Percentiles rank a stretch among this genome's conserved stretches.
Conservation (phyloP, 2,797 vertebrate species). For the Rhinella marina region DNA sequence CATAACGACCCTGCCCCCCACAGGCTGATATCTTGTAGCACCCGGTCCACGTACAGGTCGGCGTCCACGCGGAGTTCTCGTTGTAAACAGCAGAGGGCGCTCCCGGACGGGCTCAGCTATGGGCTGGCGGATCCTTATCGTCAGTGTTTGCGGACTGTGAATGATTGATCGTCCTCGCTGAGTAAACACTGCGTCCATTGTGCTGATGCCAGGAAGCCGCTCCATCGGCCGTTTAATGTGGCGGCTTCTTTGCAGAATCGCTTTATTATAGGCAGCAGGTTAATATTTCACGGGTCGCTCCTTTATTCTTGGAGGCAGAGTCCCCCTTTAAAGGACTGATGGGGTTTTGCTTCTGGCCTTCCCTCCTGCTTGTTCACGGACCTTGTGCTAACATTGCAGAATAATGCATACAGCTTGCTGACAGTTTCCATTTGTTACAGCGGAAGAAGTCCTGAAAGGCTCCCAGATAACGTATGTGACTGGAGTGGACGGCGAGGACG, state of each 20-base stretch:
- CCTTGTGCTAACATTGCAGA: too few species aligned
- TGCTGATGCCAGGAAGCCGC: conserved; percentile 21
- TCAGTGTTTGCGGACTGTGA: conserved; percentile 60
- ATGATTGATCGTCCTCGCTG: conserved; percentile 66
- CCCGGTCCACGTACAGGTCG: too few species aligned
- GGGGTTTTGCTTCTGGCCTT: too few species aligned
- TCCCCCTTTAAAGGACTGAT: too few species aligned
- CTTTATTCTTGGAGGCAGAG: too few species aligned
- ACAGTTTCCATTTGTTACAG: conserved; percentile 70
- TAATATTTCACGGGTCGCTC: conserved; percentile 63
- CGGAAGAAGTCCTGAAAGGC: conserved; percentile 86
- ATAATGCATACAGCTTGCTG: too few species aligned
- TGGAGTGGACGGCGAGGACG: conserved; percentile 90
- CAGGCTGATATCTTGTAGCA: too few species aligned
- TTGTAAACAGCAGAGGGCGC: too few species aligned
- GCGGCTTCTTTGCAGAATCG: conserved; percentile 54
- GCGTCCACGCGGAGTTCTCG: too few species aligned
- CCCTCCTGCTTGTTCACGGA: too few species aligned
- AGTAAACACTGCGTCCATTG: conserved; percentile 67
- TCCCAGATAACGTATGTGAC: conserved; percentile 87
- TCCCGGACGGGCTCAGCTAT: too few species aligned
- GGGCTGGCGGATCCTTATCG: too few species aligned
- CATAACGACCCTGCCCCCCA: neutral
- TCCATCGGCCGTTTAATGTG: conserved; percentile 64
- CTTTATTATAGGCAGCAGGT: conserved; percentile 53